A percentile compares a stretch with the other conserved stretches of the same genome.
Evolutionary conservation across 2,113 vertebrate species (phyloP).

Genomic region (Clarias gariepinus): DNA sequence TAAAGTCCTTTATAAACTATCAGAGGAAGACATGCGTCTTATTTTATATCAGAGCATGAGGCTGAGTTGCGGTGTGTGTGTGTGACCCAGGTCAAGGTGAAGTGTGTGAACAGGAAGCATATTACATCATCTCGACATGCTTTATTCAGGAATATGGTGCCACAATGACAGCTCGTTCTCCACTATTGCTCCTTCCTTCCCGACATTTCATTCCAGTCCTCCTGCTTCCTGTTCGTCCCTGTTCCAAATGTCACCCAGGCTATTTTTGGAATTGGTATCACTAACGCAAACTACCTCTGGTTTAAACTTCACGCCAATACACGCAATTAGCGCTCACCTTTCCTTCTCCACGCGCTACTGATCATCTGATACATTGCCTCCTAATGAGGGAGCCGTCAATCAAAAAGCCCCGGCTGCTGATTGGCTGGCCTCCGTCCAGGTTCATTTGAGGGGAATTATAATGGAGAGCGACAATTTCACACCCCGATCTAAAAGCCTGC

Average conservation of each 20-base stretch:
- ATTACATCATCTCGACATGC: neutral
- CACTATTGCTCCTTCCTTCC: neutral
- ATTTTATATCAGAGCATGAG: neutral
- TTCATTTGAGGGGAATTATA: constrained; percentile 40
- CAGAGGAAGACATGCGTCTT: neutral
- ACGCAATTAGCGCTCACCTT: constrained; percentile 33
- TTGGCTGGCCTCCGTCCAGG: constrained; percentile 30
- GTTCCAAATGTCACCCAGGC: neutral
- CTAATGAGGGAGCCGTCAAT: constrained; percentile 30
- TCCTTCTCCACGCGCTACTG: constrained; percentile 36
- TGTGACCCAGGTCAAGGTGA: constrained; percentile 11
- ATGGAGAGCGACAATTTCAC: constrained; percentile 37
- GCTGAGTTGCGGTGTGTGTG: neutral
- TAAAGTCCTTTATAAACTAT: constrained; percentile 35
- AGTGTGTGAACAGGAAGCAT: constrained; percentile 26
- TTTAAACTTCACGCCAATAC: constrained; percentile 33
- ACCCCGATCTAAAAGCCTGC: constrained; percentile 7
- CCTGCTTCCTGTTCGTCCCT: neutral
- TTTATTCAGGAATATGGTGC: neutral
- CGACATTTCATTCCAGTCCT: neutral
- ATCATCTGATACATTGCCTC: constrained; percentile 40
- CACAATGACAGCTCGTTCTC: neutral
- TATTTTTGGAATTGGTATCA: neutral
- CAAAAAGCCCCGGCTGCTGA: constrained; percentile 15
- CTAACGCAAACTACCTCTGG: constrained; percentile 11